phyloP scores from a whole-genome alignment of 2,888 invertebrate genomes.

The Troides oblongomaculatus region DNA sequence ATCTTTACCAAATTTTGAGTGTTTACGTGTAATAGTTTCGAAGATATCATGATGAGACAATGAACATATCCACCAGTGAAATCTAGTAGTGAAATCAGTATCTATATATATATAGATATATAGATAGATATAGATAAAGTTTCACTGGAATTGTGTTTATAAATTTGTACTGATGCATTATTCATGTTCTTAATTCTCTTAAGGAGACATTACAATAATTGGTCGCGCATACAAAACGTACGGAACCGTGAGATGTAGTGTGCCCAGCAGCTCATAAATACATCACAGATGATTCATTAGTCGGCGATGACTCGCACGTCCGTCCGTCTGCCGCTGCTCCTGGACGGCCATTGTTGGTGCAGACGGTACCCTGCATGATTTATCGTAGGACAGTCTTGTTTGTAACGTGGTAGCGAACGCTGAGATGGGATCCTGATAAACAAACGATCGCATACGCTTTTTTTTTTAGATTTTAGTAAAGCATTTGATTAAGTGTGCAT shows the following conservation, averaged over 20 bases:
- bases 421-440: slow-evolving; percentile 10
- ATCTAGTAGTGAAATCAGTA: too few relatives aligned
- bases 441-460: slow-evolving; percentile 6
- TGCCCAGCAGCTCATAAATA: slow-evolving; percentile 10
- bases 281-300: slow-evolving; percentile 38
- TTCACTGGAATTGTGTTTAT: too few relatives aligned
- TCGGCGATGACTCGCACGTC: slow-evolving; percentile 40
- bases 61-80: too few relatives aligned
- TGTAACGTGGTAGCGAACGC: slow-evolving; percentile 33
- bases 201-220: too few relatives aligned
- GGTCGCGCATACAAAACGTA: neutral
- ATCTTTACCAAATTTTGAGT: too few relatives aligned
- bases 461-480: slow-evolving; percentile 3
- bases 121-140: too few relatives aligned
- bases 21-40: too few relatives aligned
- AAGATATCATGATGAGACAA: too few relatives aligned
- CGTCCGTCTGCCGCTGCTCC: slow-evolving; percentile 35
- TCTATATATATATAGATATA: too few relatives aligned
- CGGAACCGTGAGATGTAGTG: slow-evolving; percentile 28
- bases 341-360: slow-evolving; percentile 36
- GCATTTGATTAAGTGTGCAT: slow-evolving; percentile 4
- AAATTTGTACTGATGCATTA: too few relatives aligned
- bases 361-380: slow-evolving; percentile 54
- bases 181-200: neutral
- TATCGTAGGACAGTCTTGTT: slow-evolving; percentile 45